A percentile compares a stretch with the other conserved stretches of the same genome.
phyloP scores from a whole-genome alignment of 2,888 invertebrate genomes.

The Diloba caeruleocephala region DNA sequence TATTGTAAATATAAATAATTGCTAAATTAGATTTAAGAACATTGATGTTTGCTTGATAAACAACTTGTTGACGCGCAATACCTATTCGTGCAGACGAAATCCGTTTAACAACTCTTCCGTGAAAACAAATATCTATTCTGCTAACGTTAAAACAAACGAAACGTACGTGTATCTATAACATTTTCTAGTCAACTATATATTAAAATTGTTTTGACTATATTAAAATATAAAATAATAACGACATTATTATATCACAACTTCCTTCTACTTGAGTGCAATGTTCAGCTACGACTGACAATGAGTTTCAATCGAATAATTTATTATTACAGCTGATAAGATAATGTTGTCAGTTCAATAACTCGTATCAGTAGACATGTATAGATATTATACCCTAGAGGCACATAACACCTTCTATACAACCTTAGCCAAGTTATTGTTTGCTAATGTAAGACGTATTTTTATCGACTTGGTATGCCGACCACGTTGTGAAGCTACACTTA shows the following conservation, averaged over 20 bases:
- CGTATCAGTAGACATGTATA: constrained; percentile 63
- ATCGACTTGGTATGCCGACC: constrained; percentile 54
- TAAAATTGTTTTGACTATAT: constrained; percentile 7
- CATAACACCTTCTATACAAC: constrained; percentile 45
- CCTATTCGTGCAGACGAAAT: constrained; percentile 47
- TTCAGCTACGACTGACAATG: constrained; percentile 59
- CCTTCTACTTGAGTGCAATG: constrained; percentile 53
- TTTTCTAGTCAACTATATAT: constrained; percentile 16
- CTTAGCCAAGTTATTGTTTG: constrained; percentile 64
- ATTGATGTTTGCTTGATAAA: constrained; percentile 62
- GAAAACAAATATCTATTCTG: constrained; percentile 53
- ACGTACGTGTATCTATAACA: constrained; percentile 54
- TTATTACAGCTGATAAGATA: constrained; percentile 82
- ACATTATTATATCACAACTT: constrained; percentile 37
- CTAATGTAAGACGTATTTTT: constrained; percentile 56
- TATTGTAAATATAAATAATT: constrained; percentile 50
- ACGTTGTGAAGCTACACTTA: constrained; percentile 55
- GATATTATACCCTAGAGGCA: constrained; percentile 57
- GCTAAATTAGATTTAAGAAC: constrained; percentile 55
- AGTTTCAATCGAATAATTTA: constrained; percentile 68
- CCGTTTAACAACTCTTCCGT: constrained; percentile 44
- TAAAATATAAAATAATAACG: constrained; percentile 12
- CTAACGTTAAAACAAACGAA: constrained; percentile 54
- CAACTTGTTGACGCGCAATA: constrained; percentile 63
- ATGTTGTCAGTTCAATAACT: constrained; percentile 79